phyloP scores from a whole-genome alignment of 2,888 invertebrate genomes.

The Nephrotoma flavescens region DNA sequence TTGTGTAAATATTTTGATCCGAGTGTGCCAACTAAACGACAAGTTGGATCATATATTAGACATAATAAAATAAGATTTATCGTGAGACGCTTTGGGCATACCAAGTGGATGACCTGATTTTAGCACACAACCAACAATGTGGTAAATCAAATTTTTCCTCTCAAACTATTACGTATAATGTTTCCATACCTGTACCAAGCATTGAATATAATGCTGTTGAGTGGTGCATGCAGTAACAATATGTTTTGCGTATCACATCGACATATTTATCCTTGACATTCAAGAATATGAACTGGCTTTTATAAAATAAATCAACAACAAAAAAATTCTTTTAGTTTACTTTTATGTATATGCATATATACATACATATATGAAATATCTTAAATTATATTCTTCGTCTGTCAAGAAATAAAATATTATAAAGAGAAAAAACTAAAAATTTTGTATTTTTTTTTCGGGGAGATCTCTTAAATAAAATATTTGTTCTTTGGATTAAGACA shows the following conservation, averaged over 20 bases:
- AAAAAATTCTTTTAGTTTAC: background rate
- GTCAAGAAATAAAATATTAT: background rate
- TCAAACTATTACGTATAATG: background rate
- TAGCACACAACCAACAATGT: background rate
- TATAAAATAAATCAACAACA: background rate
- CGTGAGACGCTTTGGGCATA: background rate
- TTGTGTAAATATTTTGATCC: background rate
- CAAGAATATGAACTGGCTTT: background rate
- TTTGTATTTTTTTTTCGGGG: background rate
- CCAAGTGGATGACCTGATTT: background rate
- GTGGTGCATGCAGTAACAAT: background rate
- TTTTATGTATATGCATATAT: background rate
- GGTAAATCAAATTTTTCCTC: background rate
- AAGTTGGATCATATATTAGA: background rate
- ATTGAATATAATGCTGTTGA: background rate
- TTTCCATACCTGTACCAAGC: background rate
- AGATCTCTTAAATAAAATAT: background rate
- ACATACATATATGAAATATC: background rate
- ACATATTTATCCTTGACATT: background rate
- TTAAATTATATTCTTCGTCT: background rate
- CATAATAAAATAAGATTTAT: background rate
- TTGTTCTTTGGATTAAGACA: background rate
- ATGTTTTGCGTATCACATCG: background rate
- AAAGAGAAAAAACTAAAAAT: background rate
- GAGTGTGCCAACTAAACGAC: background rate